Evolutionary conservation across 2,888 invertebrate species (phyloP).

Genomic region (Pristionchus maxplancki): DNA sequence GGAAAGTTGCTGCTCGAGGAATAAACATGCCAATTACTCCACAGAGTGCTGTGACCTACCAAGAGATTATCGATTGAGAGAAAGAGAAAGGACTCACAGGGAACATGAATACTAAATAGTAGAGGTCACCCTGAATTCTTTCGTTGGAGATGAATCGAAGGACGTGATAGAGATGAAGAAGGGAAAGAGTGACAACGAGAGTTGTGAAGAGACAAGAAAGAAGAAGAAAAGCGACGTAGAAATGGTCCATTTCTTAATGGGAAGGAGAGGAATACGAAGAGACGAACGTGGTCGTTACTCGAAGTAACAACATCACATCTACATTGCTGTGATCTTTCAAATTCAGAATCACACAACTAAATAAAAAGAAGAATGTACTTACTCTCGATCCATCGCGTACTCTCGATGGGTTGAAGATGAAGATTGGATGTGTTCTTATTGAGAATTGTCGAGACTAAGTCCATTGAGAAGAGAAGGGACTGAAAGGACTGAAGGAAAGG

Average conservation of each 20-base stretch:
- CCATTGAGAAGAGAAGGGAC: conserved; percentile 16
- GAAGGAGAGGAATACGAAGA: background rate
- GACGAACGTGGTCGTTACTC: too few relatives aligned
- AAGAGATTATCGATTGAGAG: background rate
- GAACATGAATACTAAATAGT: conserved; percentile 74
- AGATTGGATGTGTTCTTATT: conserved; percentile 14
- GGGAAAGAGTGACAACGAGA: conserved; percentile 61
- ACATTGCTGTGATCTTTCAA: background rate
- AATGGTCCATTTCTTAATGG: conserved; percentile 68
- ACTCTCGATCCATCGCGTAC: conserved; percentile 40
- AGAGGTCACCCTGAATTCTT: conserved; percentile 73
- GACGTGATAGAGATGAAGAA: conserved; percentile 72
- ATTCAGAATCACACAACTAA: too few relatives aligned
- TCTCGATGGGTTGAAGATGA: conserved; percentile 40
- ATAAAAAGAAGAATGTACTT: too few relatives aligned
- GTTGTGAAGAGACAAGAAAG: conserved; percentile 65
- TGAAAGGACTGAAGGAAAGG: conserved; percentile 35
- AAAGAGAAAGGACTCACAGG: conserved; percentile 62
- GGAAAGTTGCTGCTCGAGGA: conserved; percentile 73
- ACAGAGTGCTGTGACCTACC: conserved; percentile 71
- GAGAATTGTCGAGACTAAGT: conserved; percentile 34
- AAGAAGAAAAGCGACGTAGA: conserved; percentile 64
- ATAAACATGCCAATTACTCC: conserved; percentile 74
- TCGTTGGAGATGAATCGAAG: conserved; percentile 73
- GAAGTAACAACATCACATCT: background rate